Evolutionary conservation across 2,888 invertebrate genomes (phyloP).

Genomic region (Lycophotia porphyrea): DNA sequence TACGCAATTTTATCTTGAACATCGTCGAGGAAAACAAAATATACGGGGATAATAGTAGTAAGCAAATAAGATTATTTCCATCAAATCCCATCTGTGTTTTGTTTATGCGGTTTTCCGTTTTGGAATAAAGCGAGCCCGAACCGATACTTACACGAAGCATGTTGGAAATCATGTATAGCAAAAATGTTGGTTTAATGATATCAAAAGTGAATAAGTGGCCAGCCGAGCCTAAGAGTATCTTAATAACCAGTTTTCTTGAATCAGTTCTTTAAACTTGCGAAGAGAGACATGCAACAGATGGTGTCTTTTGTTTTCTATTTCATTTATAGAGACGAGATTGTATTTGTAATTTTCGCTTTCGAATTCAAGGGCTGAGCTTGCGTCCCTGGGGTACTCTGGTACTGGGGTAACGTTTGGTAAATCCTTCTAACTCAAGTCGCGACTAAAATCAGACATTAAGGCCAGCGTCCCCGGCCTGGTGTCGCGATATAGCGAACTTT

Average conservation of each 20-base stretch:
- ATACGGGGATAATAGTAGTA: constrained; percentile 43
- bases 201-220: constrained; percentile 46
- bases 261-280: constrained; percentile 24
- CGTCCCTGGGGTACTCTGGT: constrained; percentile 13
- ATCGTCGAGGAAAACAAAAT: constrained; percentile 37
- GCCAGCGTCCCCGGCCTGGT: constrained; percentile 78
- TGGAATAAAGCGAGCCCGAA: constrained; percentile 33
- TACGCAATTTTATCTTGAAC: constrained; percentile 20
- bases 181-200: constrained; percentile 48
- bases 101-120: constrained; percentile 50
- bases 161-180: constrained; percentile 43
- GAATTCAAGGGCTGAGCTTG: constrained; percentile 11
- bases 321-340: constrained; percentile 16
- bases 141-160: constrained; percentile 31
- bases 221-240: constrained; percentile 29
- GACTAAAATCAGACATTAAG: constrained; percentile 80
- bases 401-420: constrained; percentile 65
- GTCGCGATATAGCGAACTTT: constrained; percentile 83
- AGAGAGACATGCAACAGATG: constrained; percentile 40
- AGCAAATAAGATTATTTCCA: constrained; percentile 49
- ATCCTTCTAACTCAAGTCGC: constrained; percentile 68
- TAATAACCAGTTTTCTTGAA: constrained; percentile 39
- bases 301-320: constrained; percentile 40
- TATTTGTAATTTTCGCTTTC: constrained; percentile 25
- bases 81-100: constrained; percentile 48